phyloP scores from a whole-genome alignment of 2,888 invertebrate species.

The Hirtodrosophila cameraria region DNA sequence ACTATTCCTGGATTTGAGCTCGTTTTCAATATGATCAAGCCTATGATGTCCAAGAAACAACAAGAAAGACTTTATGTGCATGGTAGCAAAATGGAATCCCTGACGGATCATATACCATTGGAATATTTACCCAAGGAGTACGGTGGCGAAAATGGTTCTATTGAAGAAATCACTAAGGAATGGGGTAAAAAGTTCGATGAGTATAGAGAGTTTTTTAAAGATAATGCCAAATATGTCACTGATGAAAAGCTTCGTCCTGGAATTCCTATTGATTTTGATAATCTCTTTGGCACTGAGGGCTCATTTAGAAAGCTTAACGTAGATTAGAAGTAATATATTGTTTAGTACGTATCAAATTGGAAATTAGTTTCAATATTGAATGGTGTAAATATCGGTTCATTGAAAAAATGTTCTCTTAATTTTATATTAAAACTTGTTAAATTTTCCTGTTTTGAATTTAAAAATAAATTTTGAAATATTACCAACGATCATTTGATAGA shows the following conservation, averaged over 20 bases:
- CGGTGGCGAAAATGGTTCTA: constrained; percentile 86
- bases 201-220: constrained; percentile 70
- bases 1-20: constrained; percentile 86
- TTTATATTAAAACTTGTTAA: too few species aligned
- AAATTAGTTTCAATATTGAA: too few species aligned
- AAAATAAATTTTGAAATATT: too few species aligned
- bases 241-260: constrained; percentile 76
- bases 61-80: constrained; percentile 86
- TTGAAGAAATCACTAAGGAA: constrained; percentile 71
- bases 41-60: constrained; percentile 87
- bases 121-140: constrained; percentile 87
- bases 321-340: too few species aligned
- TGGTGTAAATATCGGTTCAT: too few species aligned
- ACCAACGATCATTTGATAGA: too few species aligned
- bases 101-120: constrained; percentile 86
- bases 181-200: constrained; percentile 72
- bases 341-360: too few species aligned
- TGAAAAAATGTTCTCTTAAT: too few species aligned
- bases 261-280: constrained; percentile 71
- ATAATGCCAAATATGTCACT: constrained; percentile 69
- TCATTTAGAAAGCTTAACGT: constrained; percentile 81
- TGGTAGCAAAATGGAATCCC: constrained; percentile 85
- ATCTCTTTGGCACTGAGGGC: constrained; percentile 78
- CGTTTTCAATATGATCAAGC: constrained; percentile 86
- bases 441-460: too few species aligned